Evolutionary conservation across 2,888 invertebrate species (phyloP), one percentile per base, ranked within the genome.

Genomic region (Hofmannophila pseudospretella): DNA sequence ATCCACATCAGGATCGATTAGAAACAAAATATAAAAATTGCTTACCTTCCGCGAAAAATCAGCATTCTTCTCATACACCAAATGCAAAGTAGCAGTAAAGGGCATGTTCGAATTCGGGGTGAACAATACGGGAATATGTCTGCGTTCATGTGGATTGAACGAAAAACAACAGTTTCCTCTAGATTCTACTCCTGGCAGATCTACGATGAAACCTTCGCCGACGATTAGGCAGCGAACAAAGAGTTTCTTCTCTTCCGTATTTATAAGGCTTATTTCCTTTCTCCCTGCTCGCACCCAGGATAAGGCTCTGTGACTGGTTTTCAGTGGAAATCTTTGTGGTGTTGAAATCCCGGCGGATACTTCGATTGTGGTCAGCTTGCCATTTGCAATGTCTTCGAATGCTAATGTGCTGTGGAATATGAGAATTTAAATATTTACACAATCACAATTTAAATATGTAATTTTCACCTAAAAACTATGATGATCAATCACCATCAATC

Each of bases 201-300:
- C 84, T 35, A 85, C 63, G 0, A 63, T 51, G 41, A 81, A 86
- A 0, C 80, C 84, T n/a, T 80, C 81, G 0, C 86, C 86, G 0
- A 67, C 11, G 3, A 85, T 67, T 26, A 75, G 72, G 32, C 81
- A 82, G 12, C 75, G 57, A 2, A 84, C 56, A 11, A 77, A 69
- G 8, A 84, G 47, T 49, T 75, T 81, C 33, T 65, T 77, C 14
- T 80, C 62, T 0, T 63, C 59, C 0, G 54, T 60, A 39, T 84
- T 86, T 46, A 82, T 82, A 36, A 86, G 41, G 35, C 78, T 84
- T 1, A 86, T 54, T 33, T 85, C 82, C 36, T 80, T 85, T 4
- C 78, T 51, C 1, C 76, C 84, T 0, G 67, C 36, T 1, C 75
- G 61, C 2, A 84, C 74, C 77, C 80, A 86, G 0, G 82, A 79